A percentile compares a stretch with the other conserved stretches of the same genome.
phyloP scores from a whole-genome alignment of 2,888 invertebrate genomes.

The Hofmannophila pseudospretella region DNA sequence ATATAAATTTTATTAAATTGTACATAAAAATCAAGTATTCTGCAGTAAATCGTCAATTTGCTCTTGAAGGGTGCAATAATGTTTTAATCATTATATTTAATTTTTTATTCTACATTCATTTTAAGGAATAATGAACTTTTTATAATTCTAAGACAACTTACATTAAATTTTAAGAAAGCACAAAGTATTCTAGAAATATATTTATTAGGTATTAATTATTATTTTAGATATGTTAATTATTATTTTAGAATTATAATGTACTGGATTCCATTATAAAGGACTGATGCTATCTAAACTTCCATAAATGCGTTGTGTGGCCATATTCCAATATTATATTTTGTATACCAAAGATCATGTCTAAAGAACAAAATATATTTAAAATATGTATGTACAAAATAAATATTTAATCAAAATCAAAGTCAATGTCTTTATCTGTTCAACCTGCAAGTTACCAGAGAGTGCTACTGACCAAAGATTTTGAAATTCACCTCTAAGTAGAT shows the following conservation, averaged over 20 bases:
- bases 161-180: slow-evolving; percentile 4
- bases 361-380: slow-evolving; percentile 61
- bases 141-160: slow-evolving; percentile 3
- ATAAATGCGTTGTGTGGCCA: slow-evolving; percentile 54
- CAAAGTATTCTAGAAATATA: slow-evolving; percentile 9
- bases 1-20: not conserved
- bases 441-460: too few species aligned
- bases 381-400: slow-evolving; percentile 51
- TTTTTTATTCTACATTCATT: too few species aligned
- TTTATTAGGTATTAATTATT: not conserved
- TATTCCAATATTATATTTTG: slow-evolving; percentile 65
- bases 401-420: slow-evolving; percentile 29
- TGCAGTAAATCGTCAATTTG: slow-evolving; percentile 10
- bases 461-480: too few species aligned
- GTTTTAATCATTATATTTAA: too few species aligned
- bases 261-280: slow-evolving; percentile 37
- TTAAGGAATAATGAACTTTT: too few species aligned
- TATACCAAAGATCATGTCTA: slow-evolving; percentile 68
- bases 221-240: not conserved
- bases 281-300: slow-evolving; percentile 49
- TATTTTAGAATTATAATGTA: slow-evolving; percentile 18
- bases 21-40: not conserved
- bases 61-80: not conserved
- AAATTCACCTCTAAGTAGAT: too few species aligned
- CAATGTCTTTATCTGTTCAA: too few species aligned